Evolutionary conservation across 2,113 vertebrate species (phyloP).

Genomic region (Carettochelys insculpta): DNA sequence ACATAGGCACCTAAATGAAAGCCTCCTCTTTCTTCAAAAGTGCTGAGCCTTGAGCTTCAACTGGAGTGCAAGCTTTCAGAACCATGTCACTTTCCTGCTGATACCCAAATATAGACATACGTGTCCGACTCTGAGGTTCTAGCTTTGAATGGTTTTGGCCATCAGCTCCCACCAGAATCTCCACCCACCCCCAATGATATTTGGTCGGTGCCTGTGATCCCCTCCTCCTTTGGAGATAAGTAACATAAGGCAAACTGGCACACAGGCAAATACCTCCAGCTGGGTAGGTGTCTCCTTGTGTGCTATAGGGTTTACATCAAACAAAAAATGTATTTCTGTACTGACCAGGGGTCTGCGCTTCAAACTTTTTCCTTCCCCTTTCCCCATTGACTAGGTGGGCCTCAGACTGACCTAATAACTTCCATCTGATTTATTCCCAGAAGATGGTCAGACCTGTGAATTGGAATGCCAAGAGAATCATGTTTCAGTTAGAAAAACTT

Average conservation of each 20-base stretch:
- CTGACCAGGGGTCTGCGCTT: neutral
- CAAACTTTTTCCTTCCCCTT: neutral
- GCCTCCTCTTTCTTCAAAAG: neutral
- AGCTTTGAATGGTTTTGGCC: neutral
- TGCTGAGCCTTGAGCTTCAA: neutral
- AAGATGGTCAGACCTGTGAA: neutral
- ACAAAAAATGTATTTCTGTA: neutral
- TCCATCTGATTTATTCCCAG: neutral
- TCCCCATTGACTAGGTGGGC: neutral
- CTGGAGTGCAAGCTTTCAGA: neutral
- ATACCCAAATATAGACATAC: neutral
- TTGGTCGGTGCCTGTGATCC: neutral
- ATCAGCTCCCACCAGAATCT: neutral
- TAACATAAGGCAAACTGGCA: neutral
- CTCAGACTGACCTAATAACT: neutral
- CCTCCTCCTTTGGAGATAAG: neutral
- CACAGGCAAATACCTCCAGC: neutral
- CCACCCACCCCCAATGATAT: neutral
- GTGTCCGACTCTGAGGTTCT: neutral
- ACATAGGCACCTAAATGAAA: neutral
- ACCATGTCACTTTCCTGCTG: neutral
- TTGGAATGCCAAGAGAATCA: neutral
- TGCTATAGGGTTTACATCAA: neutral
- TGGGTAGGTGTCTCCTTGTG: neutral
- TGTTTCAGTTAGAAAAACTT: neutral